Percentiles rank a stretch among this genome's conserved stretches.
phyloP scores from a whole-genome alignment of 37 sponge, comb jelly and placozoan species.

The Axinella damicornis region DNA sequence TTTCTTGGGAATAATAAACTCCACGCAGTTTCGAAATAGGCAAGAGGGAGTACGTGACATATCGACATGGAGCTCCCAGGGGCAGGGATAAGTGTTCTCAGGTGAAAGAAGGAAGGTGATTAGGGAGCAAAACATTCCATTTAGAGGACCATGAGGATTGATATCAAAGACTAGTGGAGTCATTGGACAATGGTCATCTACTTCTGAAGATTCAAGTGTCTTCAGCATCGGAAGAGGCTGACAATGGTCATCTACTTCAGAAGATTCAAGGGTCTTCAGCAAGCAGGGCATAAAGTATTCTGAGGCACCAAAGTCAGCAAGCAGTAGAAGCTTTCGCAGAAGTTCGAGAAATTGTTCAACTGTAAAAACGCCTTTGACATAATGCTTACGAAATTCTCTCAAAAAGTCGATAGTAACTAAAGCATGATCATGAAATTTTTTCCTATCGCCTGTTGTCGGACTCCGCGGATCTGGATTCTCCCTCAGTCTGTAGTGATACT shows the following conservation, averaged over 20 bases:
- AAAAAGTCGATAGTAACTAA: not conserved
- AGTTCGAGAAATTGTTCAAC: not conserved
- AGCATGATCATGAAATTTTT: not conserved
- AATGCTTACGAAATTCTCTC: not conserved
- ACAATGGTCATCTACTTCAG: not conserved
- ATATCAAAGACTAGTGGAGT: too few relatives aligned
- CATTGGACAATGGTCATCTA: not conserved
- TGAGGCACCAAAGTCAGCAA: not conserved
- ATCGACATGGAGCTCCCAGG: too few relatives aligned
- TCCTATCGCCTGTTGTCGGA: not conserved
- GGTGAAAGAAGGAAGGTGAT: too few relatives aligned
- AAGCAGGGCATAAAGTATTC: constrained; percentile 1
- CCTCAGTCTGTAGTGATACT: too few relatives aligned
- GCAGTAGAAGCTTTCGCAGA: not conserved
- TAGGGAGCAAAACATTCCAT: too few relatives aligned
- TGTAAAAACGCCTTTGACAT: not conserved
- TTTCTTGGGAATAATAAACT: too few relatives aligned
- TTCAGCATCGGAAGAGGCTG: not conserved
- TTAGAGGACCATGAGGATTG: too few relatives aligned
- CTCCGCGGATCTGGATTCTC: not conserved
- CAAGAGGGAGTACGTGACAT: too few relatives aligned
- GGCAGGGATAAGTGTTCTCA: too few relatives aligned
- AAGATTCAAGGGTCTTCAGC: not conserved
- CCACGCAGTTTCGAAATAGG: too few relatives aligned
- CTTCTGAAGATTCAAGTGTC: not conserved